phyloP scores from a whole-genome alignment of 2,113 vertebrate species.

The Gallinago jamesoni region DNA sequence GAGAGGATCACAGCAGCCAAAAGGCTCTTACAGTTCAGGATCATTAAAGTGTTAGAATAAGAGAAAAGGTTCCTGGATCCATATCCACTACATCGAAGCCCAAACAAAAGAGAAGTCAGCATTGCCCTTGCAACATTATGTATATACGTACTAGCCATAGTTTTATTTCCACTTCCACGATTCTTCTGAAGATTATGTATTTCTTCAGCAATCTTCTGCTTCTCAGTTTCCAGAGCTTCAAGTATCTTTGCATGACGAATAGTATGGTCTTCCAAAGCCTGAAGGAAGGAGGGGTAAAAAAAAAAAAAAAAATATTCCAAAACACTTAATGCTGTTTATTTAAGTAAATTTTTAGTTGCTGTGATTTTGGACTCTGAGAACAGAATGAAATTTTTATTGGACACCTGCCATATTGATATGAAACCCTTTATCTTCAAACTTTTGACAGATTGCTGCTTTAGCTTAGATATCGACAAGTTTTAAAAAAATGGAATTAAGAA shows the following conservation, averaged over 20 bases:
- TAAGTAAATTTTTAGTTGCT: not conserved
- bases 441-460: not conserved
- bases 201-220: conserved; percentile 88
- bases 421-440: not conserved
- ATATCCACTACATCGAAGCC: not conserved
- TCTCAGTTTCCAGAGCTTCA: conserved; percentile 91
- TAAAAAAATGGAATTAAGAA: not conserved
- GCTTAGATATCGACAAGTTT: not conserved
- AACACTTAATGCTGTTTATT: not conserved
- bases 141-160: conserved; percentile 16
- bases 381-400: not conserved
- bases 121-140: not conserved
- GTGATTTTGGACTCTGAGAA: not conserved
- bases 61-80: not conserved
- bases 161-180: conserved; percentile 37
- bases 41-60: not conserved
- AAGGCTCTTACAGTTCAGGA: not conserved
- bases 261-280: conserved; percentile 90
- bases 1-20: not conserved
- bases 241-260: conserved; percentile 87
- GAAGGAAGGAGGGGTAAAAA: not conserved
- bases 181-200: conserved; percentile 84
- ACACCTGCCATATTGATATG: not conserved
- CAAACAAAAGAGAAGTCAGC: not conserved
- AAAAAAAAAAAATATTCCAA: no score